Evolutionary conservation across 1,140 invertebrate genomes (phyloP).

Genomic region (Temnothorax longispinosus): DNA sequence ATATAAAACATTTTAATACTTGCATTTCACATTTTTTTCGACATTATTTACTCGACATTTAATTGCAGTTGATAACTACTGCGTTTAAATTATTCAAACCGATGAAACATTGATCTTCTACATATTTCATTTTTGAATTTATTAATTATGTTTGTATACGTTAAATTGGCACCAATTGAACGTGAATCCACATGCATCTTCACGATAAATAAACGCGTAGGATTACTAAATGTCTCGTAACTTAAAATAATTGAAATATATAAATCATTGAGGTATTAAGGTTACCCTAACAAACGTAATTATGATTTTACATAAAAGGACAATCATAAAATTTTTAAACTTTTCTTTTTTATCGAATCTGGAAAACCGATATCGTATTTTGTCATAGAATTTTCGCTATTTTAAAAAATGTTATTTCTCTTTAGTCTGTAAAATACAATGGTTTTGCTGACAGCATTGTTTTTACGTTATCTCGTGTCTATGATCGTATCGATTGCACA

Average conservation of each 20-base stretch:
- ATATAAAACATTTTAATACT: not conserved
- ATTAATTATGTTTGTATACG: not conserved
- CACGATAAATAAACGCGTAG: not conserved
- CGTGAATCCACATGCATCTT: not conserved
- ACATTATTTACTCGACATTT: not conserved
- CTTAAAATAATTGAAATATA: not conserved
- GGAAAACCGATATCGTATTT: not conserved
- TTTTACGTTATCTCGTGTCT: not conserved
- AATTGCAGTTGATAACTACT: not conserved
- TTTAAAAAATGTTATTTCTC: not conserved
- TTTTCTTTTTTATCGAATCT: not conserved
- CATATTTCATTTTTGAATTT: not conserved
- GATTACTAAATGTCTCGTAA: not conserved
- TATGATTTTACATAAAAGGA: not conserved
- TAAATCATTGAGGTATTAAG: not conserved
- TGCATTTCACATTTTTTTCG: not conserved
- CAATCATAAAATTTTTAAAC: not conserved
- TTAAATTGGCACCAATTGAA: not conserved
- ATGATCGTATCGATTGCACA: conserved; percentile 21
- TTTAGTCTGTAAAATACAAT: not conserved
- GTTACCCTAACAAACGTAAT: not conserved
- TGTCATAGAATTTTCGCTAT: not conserved
- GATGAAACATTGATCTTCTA: not conserved
- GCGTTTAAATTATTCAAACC: not conserved
- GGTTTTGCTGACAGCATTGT: too few species aligned